Evolutionary conservation across 2,888 invertebrate genomes (phyloP), one percentile per base, ranked within the genome.

Genomic region (Andrena flavipes): DNA sequence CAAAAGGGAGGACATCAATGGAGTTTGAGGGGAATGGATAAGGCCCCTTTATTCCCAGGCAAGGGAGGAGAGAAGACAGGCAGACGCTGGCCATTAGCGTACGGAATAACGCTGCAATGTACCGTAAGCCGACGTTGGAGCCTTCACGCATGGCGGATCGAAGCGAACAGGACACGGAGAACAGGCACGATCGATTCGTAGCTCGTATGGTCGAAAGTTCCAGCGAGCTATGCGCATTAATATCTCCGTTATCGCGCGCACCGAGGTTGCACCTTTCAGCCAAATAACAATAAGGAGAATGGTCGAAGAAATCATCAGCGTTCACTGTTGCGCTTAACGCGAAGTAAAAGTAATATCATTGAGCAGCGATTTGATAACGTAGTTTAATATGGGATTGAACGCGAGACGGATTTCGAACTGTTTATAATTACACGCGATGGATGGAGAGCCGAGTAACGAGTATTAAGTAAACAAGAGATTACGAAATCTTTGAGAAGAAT

Each of bases 251-350:
- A 87, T 85, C 81, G 83, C 78, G 71, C 70, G 67, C 65, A 48
- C 68, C 86, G 86, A 87, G 86, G 87, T 87, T 87, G 84, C 73
- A 30, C 86, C 86, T 87, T 87, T 87, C 87, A 80, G 65, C 16
- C 33, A 73, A 70, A 76, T 60, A 76, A 84, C 73, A 74, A 74
- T 70, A 51, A 69, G 42, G 4, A 16, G 26, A 20, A 6, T 49
- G 30, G 30, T 6, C 16, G n/a, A 20, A 70, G 51, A 29, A 51
- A 77, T 77, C 13, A 4, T 56, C 10, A 10, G 20, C 23, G 56
- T 23, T 20, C 10, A 56, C 13, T 5, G 42, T 42, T 42, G 16
- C 42, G 0, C 42, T 13, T 35, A 2, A 13, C 13, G 4, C 42
- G 4, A 4, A 13, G 42, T 13, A 13, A 42, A 42, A 42, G 42